Evolutionary conservation across 2,797 vertebrate species (phyloP).

Genomic region (Aphelocoma californica): DNA sequence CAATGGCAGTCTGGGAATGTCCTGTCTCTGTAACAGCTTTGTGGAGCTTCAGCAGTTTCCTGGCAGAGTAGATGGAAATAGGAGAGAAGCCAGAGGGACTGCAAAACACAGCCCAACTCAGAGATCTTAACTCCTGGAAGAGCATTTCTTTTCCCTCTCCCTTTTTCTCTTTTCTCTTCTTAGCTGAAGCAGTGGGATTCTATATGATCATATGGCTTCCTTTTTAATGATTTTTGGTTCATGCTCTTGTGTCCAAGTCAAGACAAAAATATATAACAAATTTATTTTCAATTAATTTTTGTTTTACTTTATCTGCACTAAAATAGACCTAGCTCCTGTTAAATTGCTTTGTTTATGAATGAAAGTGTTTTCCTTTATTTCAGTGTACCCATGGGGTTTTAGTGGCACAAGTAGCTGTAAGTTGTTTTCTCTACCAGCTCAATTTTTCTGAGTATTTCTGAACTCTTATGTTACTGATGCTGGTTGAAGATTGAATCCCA

Average conservation of each 20-base stretch:
- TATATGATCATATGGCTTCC: neutral
- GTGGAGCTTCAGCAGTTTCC: conserved; percentile 70
- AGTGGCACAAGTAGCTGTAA: neutral
- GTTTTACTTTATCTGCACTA: neutral
- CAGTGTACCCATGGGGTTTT: neutral
- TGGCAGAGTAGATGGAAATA: conserved; percentile 79
- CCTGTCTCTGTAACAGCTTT: conserved; percentile 66
- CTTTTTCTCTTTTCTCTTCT: neutral
- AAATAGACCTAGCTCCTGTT: neutral
- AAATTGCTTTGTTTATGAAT: neutral
- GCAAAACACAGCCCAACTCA: conserved; percentile 71
- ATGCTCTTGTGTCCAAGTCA: conserved; percentile 19
- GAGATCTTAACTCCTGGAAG: neutral
- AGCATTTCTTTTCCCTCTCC: neutral
- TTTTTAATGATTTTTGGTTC: neutral
- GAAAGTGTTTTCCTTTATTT: neutral
- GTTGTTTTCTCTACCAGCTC: neutral
- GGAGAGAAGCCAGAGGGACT: conserved; percentile 81
- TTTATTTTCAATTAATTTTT: neutral
- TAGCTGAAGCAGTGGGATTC: neutral
- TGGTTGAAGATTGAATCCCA: neutral
- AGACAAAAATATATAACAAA: neutral
- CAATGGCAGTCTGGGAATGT: conserved; percentile 78
- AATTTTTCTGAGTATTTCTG: neutral
- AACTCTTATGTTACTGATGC: neutral